These are phyloP conservation scores for Megaceryle torquata DNA, from an alignment of 2,113 vertebrate genomes.

Conservation along the genomic window DNA sequence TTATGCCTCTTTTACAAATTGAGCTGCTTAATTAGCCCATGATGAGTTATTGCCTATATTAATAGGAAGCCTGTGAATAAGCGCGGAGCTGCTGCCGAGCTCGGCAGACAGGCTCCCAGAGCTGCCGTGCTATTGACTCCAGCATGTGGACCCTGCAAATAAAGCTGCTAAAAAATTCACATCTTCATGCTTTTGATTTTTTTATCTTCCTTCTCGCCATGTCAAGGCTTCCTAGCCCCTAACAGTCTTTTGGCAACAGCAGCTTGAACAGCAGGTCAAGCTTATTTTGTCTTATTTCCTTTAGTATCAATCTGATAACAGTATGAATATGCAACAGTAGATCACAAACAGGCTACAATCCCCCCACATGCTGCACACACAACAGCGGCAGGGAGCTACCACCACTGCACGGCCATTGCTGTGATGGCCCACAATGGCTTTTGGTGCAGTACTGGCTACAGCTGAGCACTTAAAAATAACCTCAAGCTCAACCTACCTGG, in stretches of 20 bases:
- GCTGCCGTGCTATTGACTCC: background rate
- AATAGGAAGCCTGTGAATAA: background rate
- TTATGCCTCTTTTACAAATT: background rate
- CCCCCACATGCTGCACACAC: background rate
- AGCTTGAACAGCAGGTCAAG: background rate
- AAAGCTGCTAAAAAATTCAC: background rate
- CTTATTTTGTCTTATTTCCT: background rate
- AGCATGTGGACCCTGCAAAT: background rate
- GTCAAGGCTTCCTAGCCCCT: background rate
- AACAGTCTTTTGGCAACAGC: background rate
- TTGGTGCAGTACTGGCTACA: background rate
- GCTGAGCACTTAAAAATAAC: background rate
- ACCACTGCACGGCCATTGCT: background rate
- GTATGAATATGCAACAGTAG: background rate
- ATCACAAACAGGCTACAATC: background rate
- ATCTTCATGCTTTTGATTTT: background rate
- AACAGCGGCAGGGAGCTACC: background rate
- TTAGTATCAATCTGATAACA: background rate
- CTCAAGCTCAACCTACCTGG: background rate
- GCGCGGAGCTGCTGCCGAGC: background rate
- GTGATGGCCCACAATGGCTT: accelerated
- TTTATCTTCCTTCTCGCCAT: background rate
- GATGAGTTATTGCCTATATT: background rate
- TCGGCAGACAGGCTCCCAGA: background rate
- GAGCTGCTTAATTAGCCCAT: constrained; percentile 5